Base-by-base conservation (phyloP, 2,888 invertebrate species). In the Emmelina monodactyla region DNA sequence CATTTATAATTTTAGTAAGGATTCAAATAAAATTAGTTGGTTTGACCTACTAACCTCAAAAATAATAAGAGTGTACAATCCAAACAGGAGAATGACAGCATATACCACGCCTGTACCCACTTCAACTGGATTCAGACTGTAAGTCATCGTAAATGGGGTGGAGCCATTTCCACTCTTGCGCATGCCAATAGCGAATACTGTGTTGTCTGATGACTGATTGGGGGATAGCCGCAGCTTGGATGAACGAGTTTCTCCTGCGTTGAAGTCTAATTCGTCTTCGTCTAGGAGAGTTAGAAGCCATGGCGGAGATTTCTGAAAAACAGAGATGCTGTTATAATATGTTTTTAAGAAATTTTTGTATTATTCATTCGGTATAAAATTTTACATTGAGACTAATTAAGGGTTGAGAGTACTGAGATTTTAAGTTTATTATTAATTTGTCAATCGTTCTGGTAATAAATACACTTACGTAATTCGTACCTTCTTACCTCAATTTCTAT, bases 61-160 rank as follows among this genome's bases (percentile, higher is more conserved):
- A 43, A 91, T 87, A 41, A 93, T 88, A n/a, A 92, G 62, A 4
- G 87, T 55, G 55, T 93, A 92, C 25, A 93, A 82, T 2, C 86
- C 83, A 5, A 85, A 40, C 2, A 93, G 69, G 16, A 92, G 82
- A 2, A 85, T 41, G 1, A 86, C 84, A 0, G 89, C 90, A 47
- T 86, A 87, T 9, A 86, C 58, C 6, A 89, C 83, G 0, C 91
- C 90, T 43, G 82, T 76, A 34, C 82, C 72, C 1, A 76, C 63
- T 51, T 85, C 82, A 16, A 88, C 81, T 1, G 88, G 85, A 29
- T 84, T 60, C 0, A 83, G 53, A 55, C 86, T 82, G 46, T 85
- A 89, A 10, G 63, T 63, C 34, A 79, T 38, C 0, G 58, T 46
- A 2, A 79, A 55, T 0, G 80, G 78, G 0, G 58, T 53, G 0